Percentiles rank a stretch among this genome's conserved stretches.
These are phyloP conservation scores for Uropetala carovei DNA, from an alignment of 2,888 invertebrate species.

Conservation along the genomic window DNA sequence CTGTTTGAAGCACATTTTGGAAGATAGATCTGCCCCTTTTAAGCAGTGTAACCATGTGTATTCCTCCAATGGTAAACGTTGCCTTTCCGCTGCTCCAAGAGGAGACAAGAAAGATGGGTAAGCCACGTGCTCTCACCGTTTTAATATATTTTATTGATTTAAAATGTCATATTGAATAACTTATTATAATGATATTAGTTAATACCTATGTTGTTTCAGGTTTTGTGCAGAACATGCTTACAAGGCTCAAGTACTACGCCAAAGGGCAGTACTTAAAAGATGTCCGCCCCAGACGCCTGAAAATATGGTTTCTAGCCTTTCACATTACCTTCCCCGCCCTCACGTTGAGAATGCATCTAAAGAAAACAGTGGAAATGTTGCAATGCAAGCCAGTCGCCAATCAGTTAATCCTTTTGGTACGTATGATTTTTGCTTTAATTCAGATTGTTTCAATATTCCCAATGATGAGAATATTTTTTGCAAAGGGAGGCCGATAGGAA, in stretches of 20 bases:
- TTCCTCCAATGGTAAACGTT: conserved; percentile 83
- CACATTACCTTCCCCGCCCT: conserved; percentile 78
- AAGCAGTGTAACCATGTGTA: conserved; percentile 86
- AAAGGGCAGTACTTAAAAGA: conserved; percentile 79
- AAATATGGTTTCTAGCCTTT: conserved; percentile 80
- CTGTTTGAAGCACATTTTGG: conserved; percentile 89
- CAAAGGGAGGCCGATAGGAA: conserved; percentile 38
- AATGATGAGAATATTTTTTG: conserved; percentile 17
- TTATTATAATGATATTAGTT: neutral
- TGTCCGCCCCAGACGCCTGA: conserved; percentile 83
- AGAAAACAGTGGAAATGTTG: conserved; percentile 23
- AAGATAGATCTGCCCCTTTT: conserved; percentile 90
- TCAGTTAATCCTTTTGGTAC: conserved; percentile 80
- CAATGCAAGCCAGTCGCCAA: conserved; percentile 69
- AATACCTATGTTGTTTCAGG: conserved; percentile 73
- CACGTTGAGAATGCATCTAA: conserved; percentile 68
- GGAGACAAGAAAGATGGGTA: conserved; percentile 84
- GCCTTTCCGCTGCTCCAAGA: conserved; percentile 86
- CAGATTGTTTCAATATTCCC: neutral
- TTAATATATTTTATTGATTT: conserved; percentile 38
- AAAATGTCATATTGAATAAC: neutral
- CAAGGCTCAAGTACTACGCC: conserved; percentile 80
- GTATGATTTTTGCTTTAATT: conserved; percentile 68
- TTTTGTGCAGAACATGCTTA: conserved; percentile 85
- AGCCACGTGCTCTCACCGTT: conserved; percentile 69